Conservation (phyloP, 2,113 vertebrate genomes). For the Tragelaphus scriptus region DNA sequence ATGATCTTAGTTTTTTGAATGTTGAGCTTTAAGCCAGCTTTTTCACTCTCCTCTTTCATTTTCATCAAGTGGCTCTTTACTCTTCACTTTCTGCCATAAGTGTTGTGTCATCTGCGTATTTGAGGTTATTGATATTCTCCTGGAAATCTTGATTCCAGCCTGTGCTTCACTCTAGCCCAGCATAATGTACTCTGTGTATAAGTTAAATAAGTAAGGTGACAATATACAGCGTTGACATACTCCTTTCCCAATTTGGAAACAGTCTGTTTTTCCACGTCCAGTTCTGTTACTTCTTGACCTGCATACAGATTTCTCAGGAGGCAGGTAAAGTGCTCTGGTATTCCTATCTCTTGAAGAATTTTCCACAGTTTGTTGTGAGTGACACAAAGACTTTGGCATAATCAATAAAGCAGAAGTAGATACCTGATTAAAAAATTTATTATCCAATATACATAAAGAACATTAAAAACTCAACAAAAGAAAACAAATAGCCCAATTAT, state of each 20-base stretch:
- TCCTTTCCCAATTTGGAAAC: neutral
- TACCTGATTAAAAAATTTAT: neutral
- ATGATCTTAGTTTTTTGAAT: neutral
- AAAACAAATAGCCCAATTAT: neutral
- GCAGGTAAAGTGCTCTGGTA: neutral
- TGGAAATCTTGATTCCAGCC: neutral
- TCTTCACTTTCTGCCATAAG: neutral
- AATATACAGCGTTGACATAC: neutral
- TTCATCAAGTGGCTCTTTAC: fast-evolving
- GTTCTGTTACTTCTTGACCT: neutral
- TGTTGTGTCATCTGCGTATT: neutral
- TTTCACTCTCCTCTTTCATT: neutral
- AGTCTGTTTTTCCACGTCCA: neutral
- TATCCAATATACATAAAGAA: neutral
- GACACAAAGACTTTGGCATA: neutral
- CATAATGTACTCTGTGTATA: neutral
- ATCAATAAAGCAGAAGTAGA: neutral
- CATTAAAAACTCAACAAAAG: neutral
- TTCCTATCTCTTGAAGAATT: neutral
- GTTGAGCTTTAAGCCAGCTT: neutral
- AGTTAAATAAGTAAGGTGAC: neutral
- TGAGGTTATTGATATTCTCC: neutral
- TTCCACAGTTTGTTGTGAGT: neutral
- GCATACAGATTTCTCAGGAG: neutral
- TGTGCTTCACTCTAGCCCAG: neutral